A percentile compares a stretch with the other conserved stretches of the same genome.
These are phyloP conservation scores for Darevskia mixta DNA, from an alignment of 2,797 vertebrate genomes.

Conservation along the genomic window DNA sequence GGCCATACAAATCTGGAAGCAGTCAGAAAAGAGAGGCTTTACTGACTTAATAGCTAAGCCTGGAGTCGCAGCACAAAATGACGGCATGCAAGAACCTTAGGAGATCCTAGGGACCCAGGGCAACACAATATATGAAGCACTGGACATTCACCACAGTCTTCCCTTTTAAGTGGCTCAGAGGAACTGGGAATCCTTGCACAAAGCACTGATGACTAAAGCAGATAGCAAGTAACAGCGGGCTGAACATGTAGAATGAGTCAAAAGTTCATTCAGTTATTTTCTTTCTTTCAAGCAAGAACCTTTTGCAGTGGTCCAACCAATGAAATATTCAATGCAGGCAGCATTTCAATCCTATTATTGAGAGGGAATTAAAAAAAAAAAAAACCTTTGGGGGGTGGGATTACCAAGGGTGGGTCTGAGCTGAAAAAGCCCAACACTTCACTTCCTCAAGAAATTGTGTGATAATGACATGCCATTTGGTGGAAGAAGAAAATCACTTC, in stretches of 20 bases:
- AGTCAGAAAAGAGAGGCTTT: no score
- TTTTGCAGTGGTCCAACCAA: background rate
- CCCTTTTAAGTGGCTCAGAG: background rate
- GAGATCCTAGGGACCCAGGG: background rate
- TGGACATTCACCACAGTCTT: background rate
- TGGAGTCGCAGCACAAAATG: background rate
- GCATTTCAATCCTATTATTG: background rate
- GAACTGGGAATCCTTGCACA: background rate
- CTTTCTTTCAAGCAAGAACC: background rate
- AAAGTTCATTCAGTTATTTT: background rate
- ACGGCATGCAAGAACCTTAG: background rate
- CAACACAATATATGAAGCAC: background rate
- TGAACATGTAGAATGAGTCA: background rate
- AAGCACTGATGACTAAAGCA: background rate
- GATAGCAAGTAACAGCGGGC: background rate
- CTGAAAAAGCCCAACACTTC: background rate
- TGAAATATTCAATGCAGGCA: background rate
- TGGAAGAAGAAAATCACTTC: background rate
- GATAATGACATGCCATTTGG: background rate
- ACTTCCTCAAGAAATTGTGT: constrained; percentile 16
- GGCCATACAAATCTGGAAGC: no score
- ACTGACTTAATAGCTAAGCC: background rate
- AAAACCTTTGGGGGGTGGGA: constrained; percentile 1
- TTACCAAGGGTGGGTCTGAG: background rate
- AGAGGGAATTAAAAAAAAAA: constrained; percentile 22